Evolutionary conservation across 2,888 invertebrate genomes (phyloP).

Genomic region (Athripsodes cinereus): DNA sequence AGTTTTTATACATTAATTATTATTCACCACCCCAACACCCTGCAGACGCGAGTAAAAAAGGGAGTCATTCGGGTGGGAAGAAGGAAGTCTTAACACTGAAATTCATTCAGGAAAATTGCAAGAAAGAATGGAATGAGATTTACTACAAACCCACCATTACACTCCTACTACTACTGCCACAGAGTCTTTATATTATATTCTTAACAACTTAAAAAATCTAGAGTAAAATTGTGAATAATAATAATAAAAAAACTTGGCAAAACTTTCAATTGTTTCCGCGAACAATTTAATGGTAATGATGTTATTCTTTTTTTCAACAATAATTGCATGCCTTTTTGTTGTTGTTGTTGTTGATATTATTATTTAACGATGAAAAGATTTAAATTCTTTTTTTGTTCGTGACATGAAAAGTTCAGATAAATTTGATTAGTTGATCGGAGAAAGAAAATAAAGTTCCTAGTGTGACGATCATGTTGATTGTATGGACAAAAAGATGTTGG

Average conservation of each 20-base stretch:
- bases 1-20: constrained; percentile 27
- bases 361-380: too few species aligned
- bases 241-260: not conserved
- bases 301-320: too few species aligned
- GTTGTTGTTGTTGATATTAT: too few species aligned
- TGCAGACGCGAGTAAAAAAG: not conserved
- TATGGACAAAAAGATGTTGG: too few species aligned
- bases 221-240: not conserved
- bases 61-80: constrained; percentile 6
- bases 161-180: too few species aligned
- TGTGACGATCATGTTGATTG: too few species aligned
- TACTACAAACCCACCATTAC: not conserved
- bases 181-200: not conserved
- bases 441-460: too few species aligned
- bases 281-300: too few species aligned
- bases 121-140: not conserved
- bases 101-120: constrained; percentile 18
- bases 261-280: constrained; percentile 3
- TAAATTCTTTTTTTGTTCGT: too few species aligned
- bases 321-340: too few species aligned
- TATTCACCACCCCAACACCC: not conserved
- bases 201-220: not conserved
- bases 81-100: constrained; percentile 8
- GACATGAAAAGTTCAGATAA: too few species aligned
- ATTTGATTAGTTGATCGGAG: too few species aligned